phyloP scores from a whole-genome alignment of 2,113 vertebrate genomes.

The Pristiophorus japonicus region DNA sequence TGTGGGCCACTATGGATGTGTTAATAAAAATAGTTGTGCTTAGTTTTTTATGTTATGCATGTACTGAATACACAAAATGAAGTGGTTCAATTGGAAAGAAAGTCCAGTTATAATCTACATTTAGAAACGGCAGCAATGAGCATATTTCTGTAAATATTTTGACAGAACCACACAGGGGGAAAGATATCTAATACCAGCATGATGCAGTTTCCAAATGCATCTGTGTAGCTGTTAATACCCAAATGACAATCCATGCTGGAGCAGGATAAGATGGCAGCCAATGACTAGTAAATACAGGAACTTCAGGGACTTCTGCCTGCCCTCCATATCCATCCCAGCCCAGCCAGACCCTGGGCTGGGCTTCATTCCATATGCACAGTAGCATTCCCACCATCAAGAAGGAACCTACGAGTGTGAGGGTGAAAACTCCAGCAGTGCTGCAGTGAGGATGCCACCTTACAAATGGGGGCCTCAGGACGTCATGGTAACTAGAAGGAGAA shows the following conservation, averaged over 20 bases:
- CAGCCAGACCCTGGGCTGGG: neutral
- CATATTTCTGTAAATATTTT: neutral
- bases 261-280: neutral
- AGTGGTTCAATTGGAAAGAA: neutral
- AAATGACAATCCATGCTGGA: neutral
- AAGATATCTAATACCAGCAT: neutral
- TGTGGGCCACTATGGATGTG: conserved; percentile 9
- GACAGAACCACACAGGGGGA: neutral
- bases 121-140: neutral
- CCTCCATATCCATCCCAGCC: neutral
- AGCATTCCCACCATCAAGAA: neutral
- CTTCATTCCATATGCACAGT: neutral
- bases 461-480: neutral
- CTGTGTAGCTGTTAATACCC: neutral
- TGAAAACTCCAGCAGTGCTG: neutral
- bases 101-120: neutral
- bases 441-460: neutral
- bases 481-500: neutral
- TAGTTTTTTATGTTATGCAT: conserved; percentile 1
- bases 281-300: neutral
- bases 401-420: neutral
- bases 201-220: neutral
- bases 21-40: neutral
- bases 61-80: neutral
- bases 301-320: neutral